Conservation (phyloP, 2,113 vertebrate species). For the Struthidea cinerea region DNA sequence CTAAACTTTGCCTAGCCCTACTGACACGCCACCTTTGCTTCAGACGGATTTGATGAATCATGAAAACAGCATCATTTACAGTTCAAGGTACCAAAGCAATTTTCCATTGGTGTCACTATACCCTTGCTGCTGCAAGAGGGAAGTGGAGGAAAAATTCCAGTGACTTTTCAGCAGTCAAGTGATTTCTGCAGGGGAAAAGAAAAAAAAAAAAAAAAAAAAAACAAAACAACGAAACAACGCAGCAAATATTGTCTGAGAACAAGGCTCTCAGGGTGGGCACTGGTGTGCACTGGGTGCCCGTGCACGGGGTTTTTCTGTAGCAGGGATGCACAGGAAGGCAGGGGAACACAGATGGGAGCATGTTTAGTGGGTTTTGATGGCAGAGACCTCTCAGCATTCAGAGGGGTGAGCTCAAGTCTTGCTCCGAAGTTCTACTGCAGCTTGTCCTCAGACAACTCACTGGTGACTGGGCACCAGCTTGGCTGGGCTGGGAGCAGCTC, state of each 20-base stretch:
- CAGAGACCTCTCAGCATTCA: background rate
- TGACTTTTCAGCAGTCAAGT: background rate
- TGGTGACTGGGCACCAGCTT: background rate
- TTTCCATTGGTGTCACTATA: constrained; percentile 16
- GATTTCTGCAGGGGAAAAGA: background rate
- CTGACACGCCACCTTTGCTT: constrained; percentile 50
- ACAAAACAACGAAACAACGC: rapidly evolving
- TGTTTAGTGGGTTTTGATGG: background rate
- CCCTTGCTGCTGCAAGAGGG: constrained; percentile 21
- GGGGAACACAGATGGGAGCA: background rate
- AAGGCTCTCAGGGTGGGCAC: rapidly evolving
- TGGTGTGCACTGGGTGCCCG: rapidly evolving
- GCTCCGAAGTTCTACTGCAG: background rate
- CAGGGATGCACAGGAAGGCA: background rate
- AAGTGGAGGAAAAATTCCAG: background rate
- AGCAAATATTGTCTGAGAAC: background rate
- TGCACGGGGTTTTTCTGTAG: background rate
- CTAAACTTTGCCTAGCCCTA: constrained; percentile 56
- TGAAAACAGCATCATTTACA: constrained; percentile 64
- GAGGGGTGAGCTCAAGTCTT: background rate
- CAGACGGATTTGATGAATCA: constrained; percentile 53
- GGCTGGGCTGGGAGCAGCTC: background rate
- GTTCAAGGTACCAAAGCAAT: constrained; percentile 64
- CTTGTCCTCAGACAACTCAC: background rate
- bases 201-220: background rate